phyloP scores from a whole-genome alignment of 2,113 vertebrate species.

The Rhinoderma darwinii region DNA sequence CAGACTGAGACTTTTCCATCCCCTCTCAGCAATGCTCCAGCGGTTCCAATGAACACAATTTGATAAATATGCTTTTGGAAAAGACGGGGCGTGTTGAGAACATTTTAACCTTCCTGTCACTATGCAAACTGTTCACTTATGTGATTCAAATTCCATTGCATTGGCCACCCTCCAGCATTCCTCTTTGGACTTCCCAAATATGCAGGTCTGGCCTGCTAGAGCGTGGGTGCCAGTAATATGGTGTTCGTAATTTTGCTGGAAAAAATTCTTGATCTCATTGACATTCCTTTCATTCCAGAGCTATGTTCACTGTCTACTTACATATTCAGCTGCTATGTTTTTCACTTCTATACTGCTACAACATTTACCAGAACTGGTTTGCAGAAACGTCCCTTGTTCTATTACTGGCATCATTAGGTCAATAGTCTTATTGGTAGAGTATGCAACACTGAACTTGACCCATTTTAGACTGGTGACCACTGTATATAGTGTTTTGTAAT shows the following conservation, averaged over 20 bases:
- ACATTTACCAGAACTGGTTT: not conserved
- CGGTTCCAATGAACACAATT: slow-evolving; percentile 1
- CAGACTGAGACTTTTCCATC: not conserved
- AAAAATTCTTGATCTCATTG: slow-evolving; percentile 61
- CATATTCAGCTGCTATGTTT: slow-evolving; percentile 59
- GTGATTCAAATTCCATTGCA: slow-evolving; percentile 53
- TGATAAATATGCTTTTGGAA: slow-evolving; percentile 6
- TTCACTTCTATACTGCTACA: slow-evolving; percentile 5
- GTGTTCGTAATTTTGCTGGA: slow-evolving; percentile 56
- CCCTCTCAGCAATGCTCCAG: not conserved
- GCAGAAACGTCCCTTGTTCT: not conserved
- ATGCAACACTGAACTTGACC: not conserved
- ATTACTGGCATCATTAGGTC: not conserved
- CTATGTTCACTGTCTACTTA: slow-evolving; percentile 33
- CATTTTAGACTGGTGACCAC: not conserved
- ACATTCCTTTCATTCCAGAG: slow-evolving; percentile 63
- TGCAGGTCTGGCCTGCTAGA: slow-evolving; percentile 39
- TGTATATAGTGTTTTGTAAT: not conserved
- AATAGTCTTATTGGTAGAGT: not conserved
- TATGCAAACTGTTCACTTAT: slow-evolving; percentile 53
- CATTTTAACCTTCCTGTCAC: slow-evolving; percentile 41
- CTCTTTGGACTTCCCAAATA: slow-evolving; percentile 34
- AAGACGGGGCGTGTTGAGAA: slow-evolving; percentile 33
- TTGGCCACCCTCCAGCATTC: slow-evolving; percentile 57
- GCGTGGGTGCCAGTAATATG: slow-evolving; percentile 60